phyloP scores from a whole-genome alignment of 2,113 vertebrate species.

The Mixornis gularis region DNA sequence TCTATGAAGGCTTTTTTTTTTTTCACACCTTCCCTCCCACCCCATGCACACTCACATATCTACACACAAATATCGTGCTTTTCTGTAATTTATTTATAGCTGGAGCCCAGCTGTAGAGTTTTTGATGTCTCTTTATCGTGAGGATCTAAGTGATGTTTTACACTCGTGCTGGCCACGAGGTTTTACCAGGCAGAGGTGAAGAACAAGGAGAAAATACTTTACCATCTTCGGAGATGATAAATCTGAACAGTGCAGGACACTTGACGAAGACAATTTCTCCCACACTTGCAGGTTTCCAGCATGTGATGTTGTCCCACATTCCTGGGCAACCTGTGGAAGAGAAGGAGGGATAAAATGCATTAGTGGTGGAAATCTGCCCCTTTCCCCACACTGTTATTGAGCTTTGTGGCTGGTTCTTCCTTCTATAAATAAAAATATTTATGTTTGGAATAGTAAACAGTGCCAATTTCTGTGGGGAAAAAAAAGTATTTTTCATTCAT shows the following conservation, averaged over 20 bases:
- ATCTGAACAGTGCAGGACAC: conserved; percentile 86
- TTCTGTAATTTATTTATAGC: background rate
- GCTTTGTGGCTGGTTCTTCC: background rate
- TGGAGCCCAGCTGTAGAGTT: background rate
- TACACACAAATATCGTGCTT: background rate
- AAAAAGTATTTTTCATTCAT: background rate
- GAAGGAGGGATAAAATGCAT: background rate
- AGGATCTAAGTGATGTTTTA: background rate
- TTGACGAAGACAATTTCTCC: conserved; percentile 85
- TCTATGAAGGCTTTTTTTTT: background rate
- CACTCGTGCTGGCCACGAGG: background rate
- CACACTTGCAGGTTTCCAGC: conserved; percentile 85
- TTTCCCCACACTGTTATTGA: background rate
- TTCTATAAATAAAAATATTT: background rate
- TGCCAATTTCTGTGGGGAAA: background rate
- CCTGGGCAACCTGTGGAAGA: conserved; percentile 79
- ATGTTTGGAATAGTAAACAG: background rate
- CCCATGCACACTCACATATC: accelerated
- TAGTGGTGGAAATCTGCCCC: background rate
- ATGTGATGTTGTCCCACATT: conserved; percentile 97
- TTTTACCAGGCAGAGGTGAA: background rate
- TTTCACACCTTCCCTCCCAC: background rate
- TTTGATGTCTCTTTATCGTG: background rate
- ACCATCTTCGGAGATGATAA: conserved; percentile 89
- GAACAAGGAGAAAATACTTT: background rate